Base-by-base conservation (phyloP, 2,888 invertebrate species). In the Athetis lepigone region DNA sequence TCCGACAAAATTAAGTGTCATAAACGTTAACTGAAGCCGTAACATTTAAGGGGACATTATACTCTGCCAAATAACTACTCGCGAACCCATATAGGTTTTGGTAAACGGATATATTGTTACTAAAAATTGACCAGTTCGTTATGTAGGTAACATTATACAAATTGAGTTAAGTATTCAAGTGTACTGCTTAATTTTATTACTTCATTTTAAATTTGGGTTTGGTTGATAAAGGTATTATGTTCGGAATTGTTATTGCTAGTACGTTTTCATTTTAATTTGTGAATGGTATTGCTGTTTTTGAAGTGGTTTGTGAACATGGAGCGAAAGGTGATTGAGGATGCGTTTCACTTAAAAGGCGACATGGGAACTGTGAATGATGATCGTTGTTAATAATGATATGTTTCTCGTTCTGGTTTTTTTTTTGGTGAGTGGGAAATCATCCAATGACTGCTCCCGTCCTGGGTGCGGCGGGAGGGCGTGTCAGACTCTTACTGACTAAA, bases 1-100 rank as follows among this genome's bases (percentile, higher is more conserved):
- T 84, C 83, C 87, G 83, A 82, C 86, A 88, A 91, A 93, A 94
- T 94, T 94, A 93, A 90, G 90, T 90, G 91, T 90, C 92, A 90
- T 94, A 93, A 94, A 92, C 84, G 88, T 93, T 92, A 93, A 93
- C 88, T 84, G 73, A 71, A 73, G 74, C 85, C 86, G 85, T 91
- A 89, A 90, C 86, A 89, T 87, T 92, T 89, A 90, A 88, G 84
- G 79, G 84, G 79, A 85, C 88, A 88, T 91, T 88, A 89, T 76
- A 77, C 72, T 79, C 77, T 82, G 79, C 81, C 82, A 85, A 88
- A 89, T 85, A 85, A 87, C 83, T 67, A 82, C 76, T 69, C 75
- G 71, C 61, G 54, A 70, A 70, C 58, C 69, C 63, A 60, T 82
- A 82, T 82, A 59, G 79, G 66, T 75, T 76, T 81, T 80, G 51